Base-by-base conservation (phyloP, 2,113 vertebrate species). In the Ophiodon elongatus region DNA sequence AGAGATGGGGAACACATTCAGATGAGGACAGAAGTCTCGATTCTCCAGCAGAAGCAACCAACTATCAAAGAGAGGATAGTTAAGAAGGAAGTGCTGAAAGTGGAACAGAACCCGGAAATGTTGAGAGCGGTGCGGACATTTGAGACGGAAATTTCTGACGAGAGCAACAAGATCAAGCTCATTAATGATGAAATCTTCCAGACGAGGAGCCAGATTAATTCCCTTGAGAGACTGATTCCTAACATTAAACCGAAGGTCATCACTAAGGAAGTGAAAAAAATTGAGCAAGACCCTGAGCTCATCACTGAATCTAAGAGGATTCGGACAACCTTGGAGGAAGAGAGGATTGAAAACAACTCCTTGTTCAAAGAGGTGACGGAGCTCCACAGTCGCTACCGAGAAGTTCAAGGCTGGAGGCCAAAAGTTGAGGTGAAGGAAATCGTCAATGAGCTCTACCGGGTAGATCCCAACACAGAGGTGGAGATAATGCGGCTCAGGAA, bases 21-120 rank as follows among this genome's bases (percentile, higher is more conserved):
- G 15, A 93, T 95, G 6, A 97, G 92, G 91, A 96, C 95, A 70
- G 97, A 98, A 80, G 92, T 98, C 56, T 79, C 92, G 17, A 79
- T 96, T 72, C 95, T 99, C 19, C 96, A 97, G 92, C 87, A 94
- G 93, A 97, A 96, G 90, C 95, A 89, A 76, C 96, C 95, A 41
- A 93, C 83, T 0, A 96, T 99, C 88, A 95, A 96, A 91, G 96
- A 99, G 88, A 97, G 82, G 77, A 95, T 99, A 0, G 96, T 99
- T 59, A 95, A 98, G 86, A 99, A 97, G 69, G 98, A 99, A 65
- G 96, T 98, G 65, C 85, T 99, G 52, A 97, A 96, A 91, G 91
- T 99, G 47, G 97, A 99, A 87, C 96, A 97, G 90, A 94, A 97
- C 90, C 97, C 96, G 27, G 95, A 95, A 54, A 98, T 97, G 97